Conservation (phyloP, 2,888 invertebrate genomes). For the Ophion ellenae region DNA sequence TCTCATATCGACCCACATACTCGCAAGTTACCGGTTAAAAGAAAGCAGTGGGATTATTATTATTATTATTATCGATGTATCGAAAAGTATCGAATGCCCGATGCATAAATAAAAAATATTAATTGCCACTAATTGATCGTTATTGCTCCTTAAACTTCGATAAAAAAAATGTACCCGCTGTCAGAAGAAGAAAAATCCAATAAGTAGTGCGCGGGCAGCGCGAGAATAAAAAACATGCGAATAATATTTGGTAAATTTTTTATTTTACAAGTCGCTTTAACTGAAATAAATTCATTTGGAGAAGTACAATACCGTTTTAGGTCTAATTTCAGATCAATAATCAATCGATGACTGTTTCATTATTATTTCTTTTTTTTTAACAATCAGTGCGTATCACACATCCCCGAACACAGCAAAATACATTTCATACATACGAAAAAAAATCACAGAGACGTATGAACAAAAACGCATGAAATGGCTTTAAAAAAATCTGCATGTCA, state of each 20-base stretch:
- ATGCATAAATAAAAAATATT: conserved; percentile 56
- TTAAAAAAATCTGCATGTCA: conserved; percentile 4
- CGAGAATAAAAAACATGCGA: not conserved
- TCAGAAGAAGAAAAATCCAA: not conserved
- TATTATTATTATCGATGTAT: conserved; percentile 51
- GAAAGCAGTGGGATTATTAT: conserved; percentile 51
- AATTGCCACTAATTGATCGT: conserved; percentile 28
- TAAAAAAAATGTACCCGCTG: not conserved
- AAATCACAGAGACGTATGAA: conserved; percentile 5
- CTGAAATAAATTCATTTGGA: conserved; percentile 65
- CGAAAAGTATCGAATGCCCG: conserved; percentile 49
- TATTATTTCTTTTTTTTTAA: conserved; percentile 8
- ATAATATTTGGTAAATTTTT: not conserved
- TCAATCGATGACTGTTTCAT: conserved; percentile 33
- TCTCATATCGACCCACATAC: conserved; percentile 60
- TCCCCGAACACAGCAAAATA: conserved; percentile 33
- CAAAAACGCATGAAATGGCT: conserved; percentile 4
- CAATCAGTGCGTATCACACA: conserved; percentile 37
- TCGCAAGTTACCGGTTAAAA: conserved; percentile 44
- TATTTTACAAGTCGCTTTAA: conserved; percentile 20
- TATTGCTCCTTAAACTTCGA: not conserved
- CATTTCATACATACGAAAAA: conserved; percentile 34
- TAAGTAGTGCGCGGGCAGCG: not conserved
- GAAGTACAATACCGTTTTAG: conserved; percentile 60
- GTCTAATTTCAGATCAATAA: conserved; percentile 36